Percentiles rank a stretch among this genome's conserved stretches.
Evolutionary conservation across 2,797 vertebrate genomes (phyloP).

Genomic region (Hyperoplus lanceolatus): DNA sequence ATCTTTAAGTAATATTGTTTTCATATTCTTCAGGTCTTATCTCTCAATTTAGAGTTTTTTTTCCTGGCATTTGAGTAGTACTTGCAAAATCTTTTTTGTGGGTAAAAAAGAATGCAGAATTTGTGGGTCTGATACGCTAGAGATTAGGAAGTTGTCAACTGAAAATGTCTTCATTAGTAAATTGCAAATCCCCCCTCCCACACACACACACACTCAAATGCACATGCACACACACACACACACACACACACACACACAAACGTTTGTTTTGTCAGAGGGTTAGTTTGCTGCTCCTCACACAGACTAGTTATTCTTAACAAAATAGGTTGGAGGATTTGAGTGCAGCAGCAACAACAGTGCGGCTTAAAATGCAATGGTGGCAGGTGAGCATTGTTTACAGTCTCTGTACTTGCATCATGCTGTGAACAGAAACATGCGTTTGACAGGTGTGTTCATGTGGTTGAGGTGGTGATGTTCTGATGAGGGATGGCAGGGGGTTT

Average conservation of each 20-base stretch:
- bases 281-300: background rate
- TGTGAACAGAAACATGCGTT: constrained; percentile 47
- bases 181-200: constrained; percentile 9
- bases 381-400: constrained; percentile 56
- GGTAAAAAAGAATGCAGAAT: constrained; percentile 6
- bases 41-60: background rate
- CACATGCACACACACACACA: too few relatives aligned
- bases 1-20: background rate
- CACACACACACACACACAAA: too few relatives aligned
- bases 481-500: constrained; percentile 6
- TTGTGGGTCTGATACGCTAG: constrained; percentile 14
- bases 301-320: background rate
- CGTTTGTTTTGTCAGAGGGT: background rate
- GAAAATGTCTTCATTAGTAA: constrained; percentile 3
- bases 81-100: constrained; percentile 9
- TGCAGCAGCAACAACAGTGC: constrained; percentile 22
- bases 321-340: constrained; percentile 9
- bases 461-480: constrained; percentile 10
- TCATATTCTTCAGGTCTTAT: background rate
- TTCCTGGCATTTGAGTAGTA: background rate
- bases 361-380: constrained; percentile 34
- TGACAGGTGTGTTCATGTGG: constrained; percentile 57
- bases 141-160: constrained; percentile 3
- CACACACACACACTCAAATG: too few relatives aligned
- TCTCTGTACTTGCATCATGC: constrained; percentile 30